These are phyloP conservation scores for Rhynchotus rufescens DNA, from an alignment of 2,797 vertebrate genomes.

Conservation along the genomic window DNA sequence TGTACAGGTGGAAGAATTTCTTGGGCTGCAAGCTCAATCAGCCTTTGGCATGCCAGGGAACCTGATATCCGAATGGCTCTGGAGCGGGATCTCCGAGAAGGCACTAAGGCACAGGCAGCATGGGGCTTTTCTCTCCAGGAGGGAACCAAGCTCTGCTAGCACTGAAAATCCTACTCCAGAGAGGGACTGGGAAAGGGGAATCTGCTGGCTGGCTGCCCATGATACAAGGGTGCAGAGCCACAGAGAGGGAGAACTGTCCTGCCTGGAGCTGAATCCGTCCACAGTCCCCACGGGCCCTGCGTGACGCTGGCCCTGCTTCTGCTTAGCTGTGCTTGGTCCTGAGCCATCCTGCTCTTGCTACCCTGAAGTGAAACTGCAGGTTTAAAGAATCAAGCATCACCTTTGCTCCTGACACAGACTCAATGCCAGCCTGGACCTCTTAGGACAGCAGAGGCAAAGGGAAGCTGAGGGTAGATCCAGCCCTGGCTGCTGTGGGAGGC, in stretches of 20 bases:
- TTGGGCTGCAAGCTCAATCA: neutral
- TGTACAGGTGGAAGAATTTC: neutral
- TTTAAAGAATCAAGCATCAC: neutral
- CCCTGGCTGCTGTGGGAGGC: neutral
- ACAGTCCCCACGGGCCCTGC: fast-evolving
- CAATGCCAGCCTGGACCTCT: neutral
- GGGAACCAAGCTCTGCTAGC: neutral
- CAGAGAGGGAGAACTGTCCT: neutral
- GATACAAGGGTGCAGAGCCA: neutral
- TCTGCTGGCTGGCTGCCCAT: neutral
- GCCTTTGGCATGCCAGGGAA: neutral
- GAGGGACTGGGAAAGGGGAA: neutral
- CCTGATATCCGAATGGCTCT: neutral
- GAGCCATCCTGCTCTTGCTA: neutral
- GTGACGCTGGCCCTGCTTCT: neutral
- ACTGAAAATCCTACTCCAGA: neutral
- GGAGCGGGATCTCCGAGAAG: neutral
- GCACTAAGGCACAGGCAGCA: neutral
- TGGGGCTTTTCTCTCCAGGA: neutral
- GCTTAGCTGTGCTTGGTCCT: neutral
- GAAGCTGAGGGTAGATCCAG: neutral
- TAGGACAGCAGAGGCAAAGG: neutral
- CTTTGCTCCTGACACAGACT: neutral
- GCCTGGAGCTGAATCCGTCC: neutral
- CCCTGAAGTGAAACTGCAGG: neutral